phyloP scores from a whole-genome alignment of 2,888 invertebrate genomes.

The Drosophila dives region DNA sequence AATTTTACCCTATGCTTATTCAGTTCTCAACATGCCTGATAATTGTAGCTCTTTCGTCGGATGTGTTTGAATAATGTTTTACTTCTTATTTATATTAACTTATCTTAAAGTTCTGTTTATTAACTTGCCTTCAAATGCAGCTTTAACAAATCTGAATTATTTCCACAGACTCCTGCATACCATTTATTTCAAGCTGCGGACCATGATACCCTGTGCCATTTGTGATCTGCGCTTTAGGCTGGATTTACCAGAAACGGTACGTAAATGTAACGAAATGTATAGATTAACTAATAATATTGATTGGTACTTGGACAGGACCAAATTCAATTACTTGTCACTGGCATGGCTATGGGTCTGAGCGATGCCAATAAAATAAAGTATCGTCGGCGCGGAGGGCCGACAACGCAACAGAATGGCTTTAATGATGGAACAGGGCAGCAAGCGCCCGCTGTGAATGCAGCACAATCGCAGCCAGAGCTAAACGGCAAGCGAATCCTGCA shows the following conservation, averaged over 20 bases:
- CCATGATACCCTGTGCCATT: constrained; percentile 94
- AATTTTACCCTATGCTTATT: background rate
- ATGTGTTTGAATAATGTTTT: background rate
- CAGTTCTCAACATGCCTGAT: background rate
- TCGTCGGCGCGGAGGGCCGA: constrained; percentile 80
- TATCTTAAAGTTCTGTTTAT: background rate
- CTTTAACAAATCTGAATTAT: background rate
- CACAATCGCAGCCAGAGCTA: constrained; percentile 60
- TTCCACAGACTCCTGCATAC: constrained; percentile 88
- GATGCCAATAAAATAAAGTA: constrained; percentile 87
- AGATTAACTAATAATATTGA: background rate
- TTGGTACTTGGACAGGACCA: constrained; percentile 86
- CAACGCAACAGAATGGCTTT: constrained; percentile 58
- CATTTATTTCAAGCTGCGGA: constrained; percentile 94
- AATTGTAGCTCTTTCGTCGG: background rate
- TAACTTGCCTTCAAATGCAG: constrained; percentile 18
- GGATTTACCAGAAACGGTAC: constrained; percentile 93
- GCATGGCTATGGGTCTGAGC: constrained; percentile 92
- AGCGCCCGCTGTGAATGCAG: constrained; percentile 32
- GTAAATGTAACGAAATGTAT: constrained; percentile 23
- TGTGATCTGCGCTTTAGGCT: constrained; percentile 92
- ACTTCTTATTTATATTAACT: background rate
- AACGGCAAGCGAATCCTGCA: constrained; percentile 79
- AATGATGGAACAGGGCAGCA: constrained; percentile 47
- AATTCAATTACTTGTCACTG: constrained; percentile 89